Base-by-base conservation (phyloP, 37 sponge, comb jelly and placozoan species). In the Amphimedon queenslandica region DNA sequence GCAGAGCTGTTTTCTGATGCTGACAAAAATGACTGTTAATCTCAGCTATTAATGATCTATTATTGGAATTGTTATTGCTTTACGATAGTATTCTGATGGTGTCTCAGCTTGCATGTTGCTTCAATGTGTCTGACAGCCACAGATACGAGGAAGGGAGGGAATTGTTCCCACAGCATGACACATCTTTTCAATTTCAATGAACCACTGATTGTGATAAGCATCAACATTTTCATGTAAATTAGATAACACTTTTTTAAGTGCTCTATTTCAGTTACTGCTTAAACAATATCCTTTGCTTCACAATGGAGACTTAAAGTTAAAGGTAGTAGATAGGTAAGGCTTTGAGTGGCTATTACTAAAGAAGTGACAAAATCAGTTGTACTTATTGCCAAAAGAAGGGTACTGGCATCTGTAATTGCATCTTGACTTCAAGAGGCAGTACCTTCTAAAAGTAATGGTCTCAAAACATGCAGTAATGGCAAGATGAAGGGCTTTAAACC, bases 381-480 rank as follows among this genome's bases (percentile, higher is more conserved):
- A 29, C 64, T 76, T 21, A 87, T 82, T 27, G 72, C 74, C 36
- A 72, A 53, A 66, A 67, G 55, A 36, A 88, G 79, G 29, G 70
- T 67, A 29, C 77, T 79, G 42, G 84, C 84, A 73, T 83, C 80
- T 74, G 80, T 83, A 4, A 79, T 42, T 30, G 86, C 71, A 32
- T 83, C 84, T 42, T 57, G 5, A 40, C 65, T 63, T 80, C 90
- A 88, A 29, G 39, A n/a, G 60, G 31, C 1, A 35, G 77, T 57
- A 33, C 79, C 74, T 35, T 85, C 79, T n/a, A 55, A 40, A 16
- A 27, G 58, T 78, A 39, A 88, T 88, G 27, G 73, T 72, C 43
- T 82, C 74, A 57, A 82, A 66, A 77, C 89, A 77, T 24, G 57
- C 69, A 40, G 82, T 79, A 83, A 83, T 77, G 57, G 82, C 77